Evolutionary conservation across 2,888 invertebrate species (phyloP), one percentile per base, ranked within the genome.

Genomic region (Idaea dimidiata): DNA sequence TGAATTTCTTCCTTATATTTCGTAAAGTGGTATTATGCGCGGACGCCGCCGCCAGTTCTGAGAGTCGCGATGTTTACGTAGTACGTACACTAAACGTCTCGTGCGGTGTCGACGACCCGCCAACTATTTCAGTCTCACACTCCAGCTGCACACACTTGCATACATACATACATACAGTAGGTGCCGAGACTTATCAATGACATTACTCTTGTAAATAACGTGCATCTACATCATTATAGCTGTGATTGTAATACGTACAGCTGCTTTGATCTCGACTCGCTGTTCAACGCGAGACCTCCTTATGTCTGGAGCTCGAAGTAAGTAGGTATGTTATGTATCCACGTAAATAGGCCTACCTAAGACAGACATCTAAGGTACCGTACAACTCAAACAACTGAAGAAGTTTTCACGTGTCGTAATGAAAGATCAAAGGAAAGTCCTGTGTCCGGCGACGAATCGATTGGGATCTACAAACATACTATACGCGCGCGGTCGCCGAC

Each of bases 121-220:
- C 18, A 14, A 56, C 56, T 56, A 56, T 66, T 64, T 66, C 59
- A 56, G 64, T 66, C 66, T 54, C 54, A 10, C 33, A 59, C 18
- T 58, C 54, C 59, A 55, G 17, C 33, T 57, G 24, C 24, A 24
- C 24, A 24, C 24, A 24, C 57, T 58, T 57, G 31, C 18, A 53
- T 58, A 56, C 57, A 57, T 14, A 43, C 43, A 14, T 14, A 10
- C 43, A 43, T 10, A 10, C 2, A 3, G 43, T 10, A 10, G 33
- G 8, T 10, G 14, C 14, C 43, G 57, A 53, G 62, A 65, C 71
- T 70, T 62, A 70, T 70, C 68, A 72, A 70, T 72, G 72, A 69
- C 72, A 70, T 24, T 64, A 61, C 62, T 61, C 63, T 66, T 65
- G 70, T 72, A 70, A 70, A 72, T 68, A 72, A 57, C 60, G 43